Percentiles rank a stretch among this genome's conserved stretches.
Evolutionary conservation across 2,113 vertebrate genomes (phyloP).

Genomic region (Amphiprion ocellaris): DNA sequence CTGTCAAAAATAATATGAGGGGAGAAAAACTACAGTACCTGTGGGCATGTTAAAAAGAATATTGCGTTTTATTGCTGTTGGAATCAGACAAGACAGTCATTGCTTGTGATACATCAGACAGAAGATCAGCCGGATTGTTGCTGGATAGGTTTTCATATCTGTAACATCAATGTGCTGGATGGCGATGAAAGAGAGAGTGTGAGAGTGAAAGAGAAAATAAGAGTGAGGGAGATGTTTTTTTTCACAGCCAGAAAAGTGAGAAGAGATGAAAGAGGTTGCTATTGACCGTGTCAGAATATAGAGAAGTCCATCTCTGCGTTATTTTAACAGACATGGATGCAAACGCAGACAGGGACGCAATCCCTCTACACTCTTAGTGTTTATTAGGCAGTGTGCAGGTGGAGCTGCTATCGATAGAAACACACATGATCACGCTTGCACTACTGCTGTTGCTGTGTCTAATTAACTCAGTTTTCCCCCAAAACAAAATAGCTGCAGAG

Average conservation of each 20-base stretch:
- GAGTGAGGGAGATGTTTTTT: conserved; percentile 25
- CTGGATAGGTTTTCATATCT: conserved; percentile 72
- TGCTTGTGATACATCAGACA: conserved; percentile 60
- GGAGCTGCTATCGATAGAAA: conserved; percentile 16
- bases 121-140: conserved; percentile 65
- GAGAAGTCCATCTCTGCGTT: conserved; percentile 35
- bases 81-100: conserved; percentile 69
- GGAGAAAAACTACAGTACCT: conserved; percentile 41
- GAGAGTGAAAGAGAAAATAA: conserved; percentile 18
- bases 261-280: conserved; percentile 61
- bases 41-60: conserved; percentile 65
- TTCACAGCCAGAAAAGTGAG: conserved; percentile 44
- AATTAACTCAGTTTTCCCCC: conserved; percentile 67
- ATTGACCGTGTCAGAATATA: conserved; percentile 48
- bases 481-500: conserved; percentile 53
- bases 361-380: conserved; percentile 17
- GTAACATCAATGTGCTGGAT: conserved; percentile 69
- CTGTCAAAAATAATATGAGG: conserved; percentile 62
- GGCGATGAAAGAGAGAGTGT: conserved; percentile 53
- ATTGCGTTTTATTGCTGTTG: conserved; percentile 67
- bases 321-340: conserved; percentile 28
- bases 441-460: conserved; percentile 24
- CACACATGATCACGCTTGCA: background rate
- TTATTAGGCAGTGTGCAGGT: conserved; percentile 48
- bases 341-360: conserved; percentile 28